Evolutionary conservation across 2,888 invertebrate species (phyloP), one percentile per base, ranked within the genome.

Genomic region (Latrodectus elegans): DNA sequence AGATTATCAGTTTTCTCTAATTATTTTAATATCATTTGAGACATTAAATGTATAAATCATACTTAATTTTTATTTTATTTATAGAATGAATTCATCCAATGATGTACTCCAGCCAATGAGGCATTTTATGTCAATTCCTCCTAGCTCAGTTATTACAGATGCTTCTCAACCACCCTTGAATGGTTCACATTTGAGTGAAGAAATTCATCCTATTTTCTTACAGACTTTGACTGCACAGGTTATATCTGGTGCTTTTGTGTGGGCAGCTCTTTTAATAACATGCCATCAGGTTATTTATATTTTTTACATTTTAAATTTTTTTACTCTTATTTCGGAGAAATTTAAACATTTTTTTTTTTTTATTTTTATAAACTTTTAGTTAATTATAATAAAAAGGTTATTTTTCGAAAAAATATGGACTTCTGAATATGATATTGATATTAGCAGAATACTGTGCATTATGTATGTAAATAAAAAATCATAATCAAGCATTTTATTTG

Each of bases 211-310:
- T 71, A 92, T 98, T 92, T 99, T 99, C 93, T 94, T 99, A 90
- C 97, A 99, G 93, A 97, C 98, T 38, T 95, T 96, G 91, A 94
- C 96, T 60, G 98, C 98, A 17, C 97, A 99, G 93, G 96, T 96
- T 89, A 95, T 99, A 90, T 97, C 99, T 52, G 99, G 99, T 80
- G 95, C 96, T 88, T 99, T 98, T 93, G 98, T 99, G 73, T 97
- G 97, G 95, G 95, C 96, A 80, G 98, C 99, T 2, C 94, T 99
- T 77, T 95, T 99, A 92, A 95, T 99, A 90, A 99, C 99, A 91
- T 97, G 98, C 93, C 98, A 99, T 94, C 99, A 99, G 95, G 98
- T 98, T 92, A 14, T 64, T 38, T 64, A 64, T 38, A 15, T 14
- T 14, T 38, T 1, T 38, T 38, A 38, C 38, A 38, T 38, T 38